Evolutionary conservation across 2,113 vertebrate species (phyloP), one percentile per base, ranked within the genome.

Genomic region (Aythya baeri): DNA sequence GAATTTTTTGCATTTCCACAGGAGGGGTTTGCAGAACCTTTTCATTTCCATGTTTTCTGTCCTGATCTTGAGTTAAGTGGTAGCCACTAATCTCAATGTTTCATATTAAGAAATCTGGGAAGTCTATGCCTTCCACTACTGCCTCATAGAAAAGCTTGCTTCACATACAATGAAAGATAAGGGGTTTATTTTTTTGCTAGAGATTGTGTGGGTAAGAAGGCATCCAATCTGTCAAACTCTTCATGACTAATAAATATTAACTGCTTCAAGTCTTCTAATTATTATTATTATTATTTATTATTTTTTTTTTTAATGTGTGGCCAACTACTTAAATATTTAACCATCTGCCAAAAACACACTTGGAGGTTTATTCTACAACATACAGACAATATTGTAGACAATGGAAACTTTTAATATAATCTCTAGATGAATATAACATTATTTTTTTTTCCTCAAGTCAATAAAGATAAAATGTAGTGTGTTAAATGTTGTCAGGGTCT

Each of bases 191-290:
- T 94, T 91, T 91, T 32, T 92, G 84, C 68, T 94, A 93, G 85
- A 96, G 96, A 97, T 88, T 72, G 96, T 97, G 97, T 97, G 96
- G 96, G 97, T 95, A 96, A 96, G 84, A 97, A 96, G 93, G 94
- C 83, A 94, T 96, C 86, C 96, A 97, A 97, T 97, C 97, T 98
- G 96, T 98, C 97, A 98, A 97, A 95, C 46, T 97, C 94, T 96
- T 97, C 36, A 68, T 96, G 97, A 98, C 95, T 98, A 98, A 98
- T 98, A 98, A 98, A 97, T 98, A 98, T 98, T 98, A 98, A 97
- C 97, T 97, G 91, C 96, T 97, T 97, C 88, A 95, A 97, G 67
- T 94, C 96, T 96, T 97, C 94, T 98, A 97, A 98, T 98, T 98
- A 98, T 94, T 73, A 91, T 78, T 68, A 89, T 63, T 8, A 27